Percentiles rank a stretch among this genome's conserved stretches.
These are phyloP conservation scores for Crotalus helleri DNA, from an alignment of 2,113 vertebrate species.

Conservation along the genomic window DNA sequence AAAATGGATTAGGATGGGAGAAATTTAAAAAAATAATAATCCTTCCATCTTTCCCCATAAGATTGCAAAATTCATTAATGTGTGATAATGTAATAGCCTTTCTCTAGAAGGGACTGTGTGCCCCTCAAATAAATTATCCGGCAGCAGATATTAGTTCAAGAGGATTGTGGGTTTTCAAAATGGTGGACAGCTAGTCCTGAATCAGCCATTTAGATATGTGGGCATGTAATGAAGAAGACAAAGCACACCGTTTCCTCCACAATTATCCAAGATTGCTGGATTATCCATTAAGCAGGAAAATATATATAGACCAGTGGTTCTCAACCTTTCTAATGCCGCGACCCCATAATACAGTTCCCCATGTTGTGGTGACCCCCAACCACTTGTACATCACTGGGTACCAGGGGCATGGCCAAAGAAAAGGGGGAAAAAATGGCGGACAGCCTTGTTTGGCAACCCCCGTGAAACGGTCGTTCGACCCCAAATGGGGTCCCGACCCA, in stretches of 20 bases:
- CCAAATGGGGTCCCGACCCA: too few species aligned
- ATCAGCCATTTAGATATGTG: not conserved
- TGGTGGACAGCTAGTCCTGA: not conserved
- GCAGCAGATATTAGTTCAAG: not conserved
- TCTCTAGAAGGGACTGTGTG: not conserved
- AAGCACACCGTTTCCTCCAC: not conserved
- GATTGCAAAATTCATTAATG: not conserved
- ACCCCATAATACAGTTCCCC: too few species aligned
- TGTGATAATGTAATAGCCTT: not conserved
- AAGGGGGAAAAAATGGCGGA: too few species aligned
- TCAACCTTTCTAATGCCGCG: too few species aligned
- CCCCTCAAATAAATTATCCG: not conserved
- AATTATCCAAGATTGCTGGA: not conserved
- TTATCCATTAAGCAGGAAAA: not conserved
- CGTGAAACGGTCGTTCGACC: too few species aligned
- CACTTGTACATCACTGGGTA: too few species aligned
- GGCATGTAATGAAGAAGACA: not conserved
- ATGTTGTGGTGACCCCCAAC: too few species aligned
- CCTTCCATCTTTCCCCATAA: not conserved
- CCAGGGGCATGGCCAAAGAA: too few species aligned
- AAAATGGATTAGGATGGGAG: not conserved
- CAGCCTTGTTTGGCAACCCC: too few species aligned
- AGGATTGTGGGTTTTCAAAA: not conserved
- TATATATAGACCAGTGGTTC: too few species aligned
- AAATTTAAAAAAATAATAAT: not conserved